Base-by-base conservation (phyloP, 2,113 vertebrate species). In the Tringa solitaria region DNA sequence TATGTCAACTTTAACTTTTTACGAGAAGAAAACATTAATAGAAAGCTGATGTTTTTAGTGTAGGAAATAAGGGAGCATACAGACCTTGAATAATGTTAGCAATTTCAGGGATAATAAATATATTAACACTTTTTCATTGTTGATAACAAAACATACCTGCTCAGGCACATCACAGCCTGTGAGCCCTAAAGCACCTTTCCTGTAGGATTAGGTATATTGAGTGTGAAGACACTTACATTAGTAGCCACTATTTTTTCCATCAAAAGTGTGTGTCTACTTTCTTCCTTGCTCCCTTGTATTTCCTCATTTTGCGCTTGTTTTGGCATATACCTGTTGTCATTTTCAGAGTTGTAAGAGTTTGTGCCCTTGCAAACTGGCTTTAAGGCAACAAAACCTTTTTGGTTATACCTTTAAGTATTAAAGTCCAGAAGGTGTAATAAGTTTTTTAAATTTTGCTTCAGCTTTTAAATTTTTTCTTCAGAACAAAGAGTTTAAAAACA, bases 81-180 rank as follows among this genome's bases (percentile, higher is more conserved):
- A 8, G 35, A 74, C 59, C 63, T 85, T 93, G 54, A 92, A 46
- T 86, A 65, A 48, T 90, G 67, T 77, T 76, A 53, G 54, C 35
- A 32, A n/a, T 90, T 93, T 46, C 27, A 70, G 54, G 39, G 76
- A 13, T 86, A 93, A 81, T 93, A 92, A 93, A 96, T 96, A 60
- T 12, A 59, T 92, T 93, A 90, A 77, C 94, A 84, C 70, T 73
- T 96, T 65, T 68, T 95, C 77, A 89, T 91, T 85, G 53, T 41
- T 17, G 5, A 45, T 85, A 50, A 79, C 53, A 85, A 84, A 95
- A 53, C 35, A 50, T 50, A 61, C 65, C 33, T 95, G 84, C 65
- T 93, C n/a, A 54, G 91, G 65, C 93, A 93, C 59, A 90, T 95
- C 12, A 2, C 68, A 74, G 64, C 41, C 45, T 93, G 48, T 61